phyloP scores from a whole-genome alignment of 2,113 vertebrate genomes.

The Chaetodon auriga region DNA sequence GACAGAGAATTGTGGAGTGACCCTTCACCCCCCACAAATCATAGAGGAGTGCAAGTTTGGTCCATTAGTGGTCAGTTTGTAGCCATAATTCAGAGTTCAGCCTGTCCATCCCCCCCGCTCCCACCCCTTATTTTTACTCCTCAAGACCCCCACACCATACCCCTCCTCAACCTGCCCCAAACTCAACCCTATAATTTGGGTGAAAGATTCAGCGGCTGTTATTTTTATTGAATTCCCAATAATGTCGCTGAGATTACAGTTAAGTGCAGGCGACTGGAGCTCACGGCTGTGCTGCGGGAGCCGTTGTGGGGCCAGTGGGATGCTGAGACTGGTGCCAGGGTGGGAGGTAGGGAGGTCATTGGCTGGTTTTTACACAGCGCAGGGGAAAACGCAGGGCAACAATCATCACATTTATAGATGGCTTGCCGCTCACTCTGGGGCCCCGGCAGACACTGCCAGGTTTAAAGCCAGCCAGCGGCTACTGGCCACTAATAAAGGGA shows the following conservation, averaged over 20 bases:
- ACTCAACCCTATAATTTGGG: slow-evolving; percentile 77
- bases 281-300: slow-evolving; percentile 46
- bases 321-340: slow-evolving; percentile 59
- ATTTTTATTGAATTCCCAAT: slow-evolving; percentile 79
- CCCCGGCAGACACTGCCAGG: slow-evolving; percentile 52
- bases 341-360: slow-evolving; percentile 59
- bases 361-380: slow-evolving; percentile 54
- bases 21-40: slow-evolving; percentile 69
- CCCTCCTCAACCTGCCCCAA: slow-evolving; percentile 40
- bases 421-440: slow-evolving; percentile 34
- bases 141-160: slow-evolving; percentile 34
- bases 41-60: slow-evolving; percentile 62
- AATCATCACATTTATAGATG: slow-evolving; percentile 75
- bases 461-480: slow-evolving; percentile 71
- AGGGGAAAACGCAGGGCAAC: slow-evolving; percentile 68
- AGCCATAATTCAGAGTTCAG: slow-evolving; percentile 59
- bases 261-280: slow-evolving; percentile 61
- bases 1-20: slow-evolving; percentile 45
- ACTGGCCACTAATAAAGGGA: slow-evolving; percentile 74
- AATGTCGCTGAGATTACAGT: slow-evolving; percentile 65
- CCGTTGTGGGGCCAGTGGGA: slow-evolving; percentile 56
- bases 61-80: slow-evolving; percentile 72
- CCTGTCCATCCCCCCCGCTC: slow-evolving; percentile 8
- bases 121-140: slow-evolving; percentile 52
- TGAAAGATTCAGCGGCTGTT: slow-evolving; percentile 74